Evolutionary conservation across 92 coral and sea anemone species (phyloP).

Genomic region (Isaurus tuberculatus): DNA sequence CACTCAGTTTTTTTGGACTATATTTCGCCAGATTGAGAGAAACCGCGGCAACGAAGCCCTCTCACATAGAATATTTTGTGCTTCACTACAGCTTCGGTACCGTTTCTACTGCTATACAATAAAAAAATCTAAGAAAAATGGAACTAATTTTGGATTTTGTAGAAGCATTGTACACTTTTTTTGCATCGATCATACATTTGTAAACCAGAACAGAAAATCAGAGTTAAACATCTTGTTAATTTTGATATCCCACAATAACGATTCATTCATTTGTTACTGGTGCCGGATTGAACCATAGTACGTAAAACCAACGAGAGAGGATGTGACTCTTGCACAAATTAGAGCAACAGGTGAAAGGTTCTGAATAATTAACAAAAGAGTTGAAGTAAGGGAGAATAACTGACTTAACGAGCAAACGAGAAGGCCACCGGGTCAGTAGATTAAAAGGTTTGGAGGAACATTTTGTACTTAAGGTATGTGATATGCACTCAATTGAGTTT

Average conservation of each 20-base stretch:
- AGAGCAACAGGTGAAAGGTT: constrained; percentile 12
- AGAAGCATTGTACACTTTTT: background rate
- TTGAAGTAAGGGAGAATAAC: constrained; percentile 35
- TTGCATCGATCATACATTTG: background rate
- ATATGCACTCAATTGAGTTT: too few species aligned
- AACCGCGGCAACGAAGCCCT: too few species aligned
- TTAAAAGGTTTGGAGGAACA: background rate
- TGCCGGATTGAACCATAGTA: background rate
- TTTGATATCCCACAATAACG: background rate
- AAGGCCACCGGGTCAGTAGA: background rate
- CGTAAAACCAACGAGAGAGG: constrained; percentile 3
- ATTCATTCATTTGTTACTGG: constrained; percentile 26
- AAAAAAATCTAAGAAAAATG: background rate
- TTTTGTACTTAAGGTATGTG: constrained; percentile 8
- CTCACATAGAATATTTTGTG: too few species aligned
- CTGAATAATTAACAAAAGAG: constrained; percentile 27
- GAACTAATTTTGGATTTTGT: too few species aligned
- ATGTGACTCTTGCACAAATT: constrained; percentile 4
- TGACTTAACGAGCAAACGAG: constrained; percentile 20
- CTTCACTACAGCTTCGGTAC: too few species aligned
- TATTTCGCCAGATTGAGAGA: background rate
- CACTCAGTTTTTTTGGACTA: too few species aligned
- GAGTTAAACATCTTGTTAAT: background rate
- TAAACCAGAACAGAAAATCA: background rate
- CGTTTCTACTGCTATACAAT: too few species aligned